These are phyloP conservation scores for Oikopleura dioica DNA, from an alignment of 23 tunicate genomes.

Conservation along the genomic window DNA sequence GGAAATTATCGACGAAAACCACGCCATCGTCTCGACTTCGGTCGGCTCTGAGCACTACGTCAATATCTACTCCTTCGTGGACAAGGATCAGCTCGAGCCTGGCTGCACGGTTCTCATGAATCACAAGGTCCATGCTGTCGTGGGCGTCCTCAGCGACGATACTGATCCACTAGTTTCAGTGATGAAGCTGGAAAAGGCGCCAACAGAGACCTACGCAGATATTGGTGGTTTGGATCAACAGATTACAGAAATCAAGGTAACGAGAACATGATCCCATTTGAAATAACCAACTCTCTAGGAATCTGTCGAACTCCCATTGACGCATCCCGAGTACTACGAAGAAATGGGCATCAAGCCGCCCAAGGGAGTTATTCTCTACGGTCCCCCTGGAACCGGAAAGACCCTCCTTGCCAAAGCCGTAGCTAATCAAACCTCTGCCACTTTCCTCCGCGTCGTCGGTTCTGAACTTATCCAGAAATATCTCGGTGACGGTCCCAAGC, in stretches of 20 bases:
- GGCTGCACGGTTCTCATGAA: constrained; percentile 98
- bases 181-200: constrained; percentile 98
- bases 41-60: constrained; percentile 99
- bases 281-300: constrained; percentile 17
- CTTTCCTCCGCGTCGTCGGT: constrained; percentile 74
- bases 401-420: constrained; percentile 98
- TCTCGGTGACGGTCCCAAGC: constrained; percentile 91
- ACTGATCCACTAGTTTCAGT: constrained; percentile 94
- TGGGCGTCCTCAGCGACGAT: constrained; percentile 87
- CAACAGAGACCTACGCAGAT: constrained; percentile 93
- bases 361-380: constrained; percentile 87
- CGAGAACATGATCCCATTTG: not conserved
- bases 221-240: constrained; percentile 92
- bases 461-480: constrained; percentile 83
- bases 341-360: constrained; percentile 99
- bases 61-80: constrained; percentile 85
- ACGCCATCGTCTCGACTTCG: constrained; percentile 95
- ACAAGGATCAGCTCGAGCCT: constrained; percentile 88
- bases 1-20: constrained; percentile 96
- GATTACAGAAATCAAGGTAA: constrained; percentile 86
- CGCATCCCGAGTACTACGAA: constrained; percentile 98
- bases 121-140: constrained; percentile 97
- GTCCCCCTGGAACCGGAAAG: constrained; percentile 97
- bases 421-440: constrained; percentile 86
- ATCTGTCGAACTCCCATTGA: constrained; percentile 87